These are phyloP conservation scores for Rhinichthys klamathensis DNA, from an alignment of 2,113 vertebrate species.

Conservation along the genomic window DNA sequence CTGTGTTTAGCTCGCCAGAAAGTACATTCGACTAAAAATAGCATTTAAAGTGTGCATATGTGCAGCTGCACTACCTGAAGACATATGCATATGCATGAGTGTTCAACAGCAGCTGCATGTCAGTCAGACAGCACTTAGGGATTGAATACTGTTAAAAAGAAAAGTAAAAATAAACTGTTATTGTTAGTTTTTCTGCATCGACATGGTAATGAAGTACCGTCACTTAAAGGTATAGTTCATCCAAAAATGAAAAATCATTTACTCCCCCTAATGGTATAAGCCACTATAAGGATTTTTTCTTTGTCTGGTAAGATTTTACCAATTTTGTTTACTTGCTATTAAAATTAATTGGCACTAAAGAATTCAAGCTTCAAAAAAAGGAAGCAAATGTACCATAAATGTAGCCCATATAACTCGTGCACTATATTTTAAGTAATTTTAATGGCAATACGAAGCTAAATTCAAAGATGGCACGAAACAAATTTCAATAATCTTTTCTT, in stretches of 20 bases:
- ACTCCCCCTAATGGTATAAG: not conserved
- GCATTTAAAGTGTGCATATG: not conserved
- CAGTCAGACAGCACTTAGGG: constrained; percentile 1
- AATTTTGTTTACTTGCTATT: not conserved
- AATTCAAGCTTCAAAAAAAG: not conserved
- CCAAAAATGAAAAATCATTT: not conserved
- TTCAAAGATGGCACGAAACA: not conserved
- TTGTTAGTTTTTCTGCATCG: not conserved
- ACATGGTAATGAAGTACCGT: not conserved
- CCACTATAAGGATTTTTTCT: too few relatives aligned
- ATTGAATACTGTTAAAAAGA: not conserved
- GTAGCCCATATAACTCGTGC: not conserved
- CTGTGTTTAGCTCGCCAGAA: not conserved
- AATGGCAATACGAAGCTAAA: not conserved
- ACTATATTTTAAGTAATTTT: not conserved
- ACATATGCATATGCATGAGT: constrained; percentile 25
- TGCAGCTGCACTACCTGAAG: not conserved
- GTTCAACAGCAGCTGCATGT: constrained; percentile 9
- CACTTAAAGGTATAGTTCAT: not conserved
- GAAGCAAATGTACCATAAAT: not conserved
- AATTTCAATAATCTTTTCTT: not conserved
- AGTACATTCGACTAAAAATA: not conserved
- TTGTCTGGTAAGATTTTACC: too few relatives aligned
- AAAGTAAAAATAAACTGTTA: not conserved
- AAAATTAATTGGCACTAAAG: not conserved